A percentile compares a stretch with the other conserved stretches of the same genome.
Evolutionary conservation across 2,797 vertebrate species (phyloP).

Genomic region (Phataginus tetradactyla): DNA sequence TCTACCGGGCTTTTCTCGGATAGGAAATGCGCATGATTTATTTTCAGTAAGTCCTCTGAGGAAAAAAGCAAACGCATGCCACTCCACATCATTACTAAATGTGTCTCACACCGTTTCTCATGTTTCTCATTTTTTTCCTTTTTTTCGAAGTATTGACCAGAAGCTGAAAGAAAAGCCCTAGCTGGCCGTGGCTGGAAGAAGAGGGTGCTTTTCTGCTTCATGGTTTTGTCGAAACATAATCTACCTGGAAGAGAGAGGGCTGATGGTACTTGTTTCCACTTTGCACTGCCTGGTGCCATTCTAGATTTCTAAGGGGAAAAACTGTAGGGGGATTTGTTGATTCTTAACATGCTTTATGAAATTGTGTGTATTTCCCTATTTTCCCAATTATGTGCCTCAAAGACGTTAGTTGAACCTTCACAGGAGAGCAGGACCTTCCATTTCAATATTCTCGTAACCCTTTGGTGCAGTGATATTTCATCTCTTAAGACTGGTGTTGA

Average conservation of each 20-base stretch:
- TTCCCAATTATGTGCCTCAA: constrained; percentile 80
- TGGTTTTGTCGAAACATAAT: not conserved
- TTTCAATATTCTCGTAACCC: constrained; percentile 30
- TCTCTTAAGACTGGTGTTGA: constrained; percentile 20
- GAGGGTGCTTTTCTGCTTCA: constrained; percentile 64
- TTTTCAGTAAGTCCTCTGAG: constrained; percentile 12
- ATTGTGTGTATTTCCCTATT: constrained; percentile 69
- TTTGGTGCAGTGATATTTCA: constrained; percentile 53
- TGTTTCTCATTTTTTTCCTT: not conserved
- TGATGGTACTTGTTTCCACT: constrained; percentile 40
- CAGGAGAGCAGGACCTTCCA: constrained; percentile 63
- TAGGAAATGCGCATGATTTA: constrained; percentile 54
- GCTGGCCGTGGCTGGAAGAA: constrained; percentile 2
- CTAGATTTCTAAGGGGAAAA: constrained; percentile 69
- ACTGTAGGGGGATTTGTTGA: constrained; percentile 72
- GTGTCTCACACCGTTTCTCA: not conserved
- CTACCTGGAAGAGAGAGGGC: constrained; percentile 46
- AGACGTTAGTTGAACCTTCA: constrained; percentile 70
- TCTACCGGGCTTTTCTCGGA: not conserved
- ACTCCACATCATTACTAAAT: not conserved
- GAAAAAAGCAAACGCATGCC: not conserved
- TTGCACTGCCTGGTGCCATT: constrained; percentile 71
- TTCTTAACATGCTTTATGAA: constrained; percentile 70
- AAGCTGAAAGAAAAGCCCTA: constrained; percentile 83
- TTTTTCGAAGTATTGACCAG: constrained; percentile 82